Base-by-base conservation (phyloP, 2,113 vertebrate genomes). In the Neodon shergylaensis region DNA sequence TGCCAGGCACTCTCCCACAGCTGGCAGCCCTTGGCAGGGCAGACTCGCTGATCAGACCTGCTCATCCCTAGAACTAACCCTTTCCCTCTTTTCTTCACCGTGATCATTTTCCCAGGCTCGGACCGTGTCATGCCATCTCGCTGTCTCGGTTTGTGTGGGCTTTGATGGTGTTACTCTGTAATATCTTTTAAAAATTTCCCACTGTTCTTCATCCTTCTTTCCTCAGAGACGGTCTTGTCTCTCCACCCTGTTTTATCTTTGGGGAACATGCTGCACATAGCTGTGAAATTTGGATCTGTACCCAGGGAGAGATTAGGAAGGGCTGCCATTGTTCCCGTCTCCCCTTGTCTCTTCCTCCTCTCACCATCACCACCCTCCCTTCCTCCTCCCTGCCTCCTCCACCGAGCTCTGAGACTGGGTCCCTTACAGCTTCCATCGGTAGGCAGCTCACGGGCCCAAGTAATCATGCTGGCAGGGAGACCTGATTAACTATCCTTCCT, bases 391-490 rank as follows among this genome's bases (percentile, higher is more conserved):
- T 66, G 26, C 31, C 58, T 92, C 84, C 5, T 92, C 52, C 81
- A 11, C 17, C 3, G 22, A 54, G 33, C 73, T 68, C 36, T n/a
- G 88, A 95, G 87, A 21, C 89, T 54, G 63, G 91, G 95, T 89
- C 94, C 89, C 93, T 94, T 31, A 16, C 68, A 1, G n/a, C n/a
- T 86, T 68, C 90, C 90, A 94, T 90, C 13, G 0, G 49, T 73
- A 93, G 90, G 90, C 93, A 72, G 95, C 96, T 96, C 94, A 93
- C 17, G 1, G 91, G 61, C 66, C 92, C 94, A 92, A 78, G 83
- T 81, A 77, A 92, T 95, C 91, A 86, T 1, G 17, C 52, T 87
- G 84, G 47, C 11, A 5, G 83, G 70, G 88, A 94, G 94, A 93
- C 72, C 94, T 61, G 92, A 93, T 93, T 88, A 88, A 93, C 79